These are phyloP conservation scores for Cheumatopsyche charites DNA, from an alignment of 1,140 invertebrate genomes.

Conservation along the genomic window DNA sequence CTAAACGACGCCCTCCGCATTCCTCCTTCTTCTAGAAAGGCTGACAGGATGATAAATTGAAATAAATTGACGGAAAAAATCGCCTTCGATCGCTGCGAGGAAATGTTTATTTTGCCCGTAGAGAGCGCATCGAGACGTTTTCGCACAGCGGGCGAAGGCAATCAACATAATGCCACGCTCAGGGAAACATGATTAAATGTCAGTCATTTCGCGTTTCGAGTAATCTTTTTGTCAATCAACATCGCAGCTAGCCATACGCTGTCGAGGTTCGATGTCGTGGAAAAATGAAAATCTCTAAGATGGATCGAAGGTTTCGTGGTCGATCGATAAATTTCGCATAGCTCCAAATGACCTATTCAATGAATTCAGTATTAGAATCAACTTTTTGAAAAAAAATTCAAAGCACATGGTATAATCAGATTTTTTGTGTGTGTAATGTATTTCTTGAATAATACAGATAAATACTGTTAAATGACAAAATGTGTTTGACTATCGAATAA, in stretches of 20 bases:
- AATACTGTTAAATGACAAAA: too few species aligned
- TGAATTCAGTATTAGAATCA: too few species aligned
- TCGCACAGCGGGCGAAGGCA: constrained; percentile 18
- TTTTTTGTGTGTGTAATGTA: too few species aligned
- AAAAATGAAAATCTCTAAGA: too few species aligned
- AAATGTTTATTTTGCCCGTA: constrained; percentile 12
- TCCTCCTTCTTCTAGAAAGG: background rate
- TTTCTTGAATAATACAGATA: too few species aligned
- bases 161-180: constrained; percentile 32
- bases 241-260: background rate
- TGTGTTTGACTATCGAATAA: too few species aligned
- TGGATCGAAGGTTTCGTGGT: too few species aligned
- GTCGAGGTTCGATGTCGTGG: background rate
- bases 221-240: constrained; percentile 38
- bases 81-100: constrained; percentile 26
- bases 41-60: constrained; percentile 47
- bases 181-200: constrained; percentile 35
- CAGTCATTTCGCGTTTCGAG: constrained; percentile 22
- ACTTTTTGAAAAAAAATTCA: too few species aligned
- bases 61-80: constrained; percentile 46
- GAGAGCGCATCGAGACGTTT: background rate
- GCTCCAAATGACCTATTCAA: too few species aligned
- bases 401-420: too few species aligned
- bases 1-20: background rate
- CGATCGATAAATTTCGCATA: too few species aligned